Base-by-base conservation (phyloP, 2,113 vertebrate species). In the Notarius lentiginosus region DNA sequence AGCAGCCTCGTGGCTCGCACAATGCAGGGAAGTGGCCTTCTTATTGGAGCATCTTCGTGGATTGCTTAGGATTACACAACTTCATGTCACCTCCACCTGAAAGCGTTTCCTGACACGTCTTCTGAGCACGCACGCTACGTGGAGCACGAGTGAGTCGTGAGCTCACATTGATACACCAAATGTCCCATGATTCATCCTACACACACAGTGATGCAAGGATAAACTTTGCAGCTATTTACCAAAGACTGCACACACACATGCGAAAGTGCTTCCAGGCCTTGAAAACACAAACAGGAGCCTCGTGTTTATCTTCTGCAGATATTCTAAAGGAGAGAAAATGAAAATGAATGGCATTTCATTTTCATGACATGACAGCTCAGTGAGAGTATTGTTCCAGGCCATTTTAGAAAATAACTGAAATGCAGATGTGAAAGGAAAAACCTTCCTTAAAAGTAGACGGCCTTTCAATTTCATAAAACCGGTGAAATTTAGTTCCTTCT, bases 191-290 rank as follows among this genome's bases (percentile, higher is more conserved):
- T 83, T 86, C 81, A 79, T 72, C 76, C 73, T 47, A 88, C 81
- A 80, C 34, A 49, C 17, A 10, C 83, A 41, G 41, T 89, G 85
- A 93, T 77, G 66, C 63, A 41, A 73, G 89, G 84, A 88, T 41
- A 80, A 88, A 88, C 73, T 81, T 92, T 89, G 77, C 92, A 89
- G 88, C 87, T 82, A 58, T n/a, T 55, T 83, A 90, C 85, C 82
- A 75, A 27, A 90, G 83, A 70, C 47, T 63, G 55, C 68, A 86
- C 84, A 87, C 84, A 84, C 82, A 88, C 55, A 12, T 12, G 1
- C 84, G 90, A 30, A 93, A 92, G 88, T 90, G 88, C 89, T 87
- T 63, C 70, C 84, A 5, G 79, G 49, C 34, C 55, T 70, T 30
- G 47, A n/a, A 20, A 76, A 80, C 30, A 68, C 72, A 80, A 6